A percentile compares a stretch with the other conserved stretches of the same genome.
phyloP scores from a whole-genome alignment of 2,797 vertebrate genomes.

The Sebastes jordani region DNA sequence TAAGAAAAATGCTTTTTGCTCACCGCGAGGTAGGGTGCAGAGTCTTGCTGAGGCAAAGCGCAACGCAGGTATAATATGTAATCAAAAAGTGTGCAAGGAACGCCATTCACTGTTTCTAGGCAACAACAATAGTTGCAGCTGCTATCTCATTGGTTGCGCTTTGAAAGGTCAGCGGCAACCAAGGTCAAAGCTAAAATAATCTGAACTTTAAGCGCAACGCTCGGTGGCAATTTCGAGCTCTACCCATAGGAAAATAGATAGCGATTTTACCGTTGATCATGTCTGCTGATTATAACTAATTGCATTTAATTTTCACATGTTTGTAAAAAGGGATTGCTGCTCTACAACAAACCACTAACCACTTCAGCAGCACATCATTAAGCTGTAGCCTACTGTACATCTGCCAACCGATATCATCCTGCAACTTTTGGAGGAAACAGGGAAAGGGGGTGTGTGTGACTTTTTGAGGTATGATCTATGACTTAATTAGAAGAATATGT shows the following conservation, averaged over 20 bases:
- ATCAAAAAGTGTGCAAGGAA: too few relatives aligned
- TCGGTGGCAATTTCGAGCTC: too few relatives aligned
- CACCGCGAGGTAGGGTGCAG: accelerated
- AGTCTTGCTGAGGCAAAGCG: too few relatives aligned
- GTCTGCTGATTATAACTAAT: background rate
- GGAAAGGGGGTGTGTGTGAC: background rate
- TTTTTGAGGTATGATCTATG: background rate
- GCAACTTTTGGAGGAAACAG: background rate
- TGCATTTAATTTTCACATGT: too few relatives aligned
- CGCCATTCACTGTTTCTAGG: too few relatives aligned
- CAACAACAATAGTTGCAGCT: too few relatives aligned
- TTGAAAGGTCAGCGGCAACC: too few relatives aligned
- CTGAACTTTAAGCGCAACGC: accelerated
- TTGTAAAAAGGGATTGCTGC: background rate
- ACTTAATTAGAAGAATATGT: too few relatives aligned
- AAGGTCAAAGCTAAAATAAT: too few relatives aligned
- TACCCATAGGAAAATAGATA: too few relatives aligned
- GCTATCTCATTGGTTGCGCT: too few relatives aligned
- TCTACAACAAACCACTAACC: background rate
- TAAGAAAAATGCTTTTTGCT: too few relatives aligned
- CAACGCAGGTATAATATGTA: accelerated
- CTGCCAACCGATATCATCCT: background rate
- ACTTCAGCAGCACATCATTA: background rate
- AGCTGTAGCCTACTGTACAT: background rate
- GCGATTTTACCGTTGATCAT: accelerated